These are phyloP conservation scores for Sebastolobus altivelis DNA, from an alignment of 2,797 vertebrate genomes.

Conservation along the genomic window DNA sequence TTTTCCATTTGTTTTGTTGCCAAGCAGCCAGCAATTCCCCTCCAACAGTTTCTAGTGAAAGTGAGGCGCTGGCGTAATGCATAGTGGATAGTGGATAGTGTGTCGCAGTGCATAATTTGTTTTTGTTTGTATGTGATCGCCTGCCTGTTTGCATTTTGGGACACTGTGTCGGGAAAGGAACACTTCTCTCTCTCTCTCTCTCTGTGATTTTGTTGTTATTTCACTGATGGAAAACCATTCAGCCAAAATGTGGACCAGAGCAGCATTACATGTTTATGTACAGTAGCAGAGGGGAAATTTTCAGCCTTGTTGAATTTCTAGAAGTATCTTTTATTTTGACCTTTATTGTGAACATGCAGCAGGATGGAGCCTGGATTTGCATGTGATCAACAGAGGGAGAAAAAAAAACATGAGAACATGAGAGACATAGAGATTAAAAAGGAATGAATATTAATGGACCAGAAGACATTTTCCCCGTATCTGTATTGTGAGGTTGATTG, in stretches of 20 bases:
- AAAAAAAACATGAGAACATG: not conserved
- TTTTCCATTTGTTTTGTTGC: conserved; percentile 81
- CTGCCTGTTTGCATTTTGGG: conserved; percentile 68
- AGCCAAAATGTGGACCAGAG: conserved; percentile 49
- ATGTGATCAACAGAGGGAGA: conserved; percentile 23
- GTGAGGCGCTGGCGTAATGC: conserved; percentile 57
- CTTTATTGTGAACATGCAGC: conserved; percentile 31
- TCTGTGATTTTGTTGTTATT: conserved; percentile 17
- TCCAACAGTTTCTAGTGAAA: conserved; percentile 65
- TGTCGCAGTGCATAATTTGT: conserved; percentile 69
- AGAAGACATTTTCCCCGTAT: conserved; percentile 18
- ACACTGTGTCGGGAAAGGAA: conserved; percentile 50
- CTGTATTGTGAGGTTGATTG: not conserved
- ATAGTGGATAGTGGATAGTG: conserved; percentile 52
- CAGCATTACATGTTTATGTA: conserved; percentile 35
- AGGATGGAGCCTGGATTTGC: conserved; percentile 18
- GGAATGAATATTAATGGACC: conserved; percentile 34
- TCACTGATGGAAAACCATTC: conserved; percentile 49
- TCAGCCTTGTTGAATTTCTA: conserved; percentile 26
- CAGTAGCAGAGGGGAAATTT: conserved; percentile 25
- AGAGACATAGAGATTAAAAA: conserved; percentile 29
- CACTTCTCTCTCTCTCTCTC: conserved; percentile 6
- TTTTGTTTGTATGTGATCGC: conserved; percentile 72
- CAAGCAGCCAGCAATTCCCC: conserved; percentile 77
- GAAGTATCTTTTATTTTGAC: conserved; percentile 39